Evolutionary conservation across 2,113 vertebrate genomes (phyloP).

Genomic region (Craseonycteris thonglongyai): DNA sequence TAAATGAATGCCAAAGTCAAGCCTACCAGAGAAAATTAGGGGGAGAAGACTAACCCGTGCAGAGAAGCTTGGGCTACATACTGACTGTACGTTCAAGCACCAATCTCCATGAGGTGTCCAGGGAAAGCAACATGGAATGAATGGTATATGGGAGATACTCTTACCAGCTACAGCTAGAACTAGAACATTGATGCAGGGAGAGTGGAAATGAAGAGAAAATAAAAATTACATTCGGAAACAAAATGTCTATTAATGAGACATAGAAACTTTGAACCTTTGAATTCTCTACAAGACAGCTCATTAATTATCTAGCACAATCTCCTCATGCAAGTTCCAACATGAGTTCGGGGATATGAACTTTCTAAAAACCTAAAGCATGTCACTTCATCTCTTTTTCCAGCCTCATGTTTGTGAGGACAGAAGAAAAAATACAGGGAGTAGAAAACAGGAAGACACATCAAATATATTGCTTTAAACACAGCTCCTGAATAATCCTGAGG

Average conservation of each 20-base stretch:
- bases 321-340: conserved; percentile 72
- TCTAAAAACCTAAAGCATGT: conserved; percentile 69
- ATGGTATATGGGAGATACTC: neutral
- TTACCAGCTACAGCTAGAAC: neutral
- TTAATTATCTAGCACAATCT: conserved; percentile 77
- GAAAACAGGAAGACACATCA: conserved; percentile 1
- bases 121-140: neutral
- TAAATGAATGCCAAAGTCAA: neutral
- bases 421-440: conserved; percentile 52
- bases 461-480: neutral
- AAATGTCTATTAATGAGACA: conserved; percentile 69
- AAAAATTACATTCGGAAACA: conserved; percentile 66
- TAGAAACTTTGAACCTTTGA: conserved; percentile 72
- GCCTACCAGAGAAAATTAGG: neutral
- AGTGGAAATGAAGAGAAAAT: neutral
- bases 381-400: conserved; percentile 73
- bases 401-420: conserved; percentile 63
- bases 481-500: neutral
- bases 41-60: neutral
- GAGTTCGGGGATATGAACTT: conserved; percentile 69
- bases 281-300: conserved; percentile 75
- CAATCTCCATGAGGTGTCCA: neutral
- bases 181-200: neutral
- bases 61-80: neutral
- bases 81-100: neutral